Conservation (phyloP, 2,888 invertebrate genomes). For the Trichopria drosophilae region DNA sequence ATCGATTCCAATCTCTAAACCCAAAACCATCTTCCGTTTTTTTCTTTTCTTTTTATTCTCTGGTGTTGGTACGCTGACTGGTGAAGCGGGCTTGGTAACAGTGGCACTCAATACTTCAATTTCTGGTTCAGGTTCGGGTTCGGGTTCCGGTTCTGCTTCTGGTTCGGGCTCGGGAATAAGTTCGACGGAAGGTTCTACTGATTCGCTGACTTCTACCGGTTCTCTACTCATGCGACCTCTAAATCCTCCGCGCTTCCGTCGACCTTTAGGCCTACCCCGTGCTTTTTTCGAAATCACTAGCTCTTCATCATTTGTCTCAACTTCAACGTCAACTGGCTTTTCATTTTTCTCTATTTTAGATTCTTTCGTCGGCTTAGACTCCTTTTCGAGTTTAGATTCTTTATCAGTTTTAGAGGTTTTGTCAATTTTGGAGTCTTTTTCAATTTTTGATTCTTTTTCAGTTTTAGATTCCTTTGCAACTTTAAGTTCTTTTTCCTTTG, state of each 20-base stretch:
- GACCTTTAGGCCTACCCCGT: conserved; percentile 35
- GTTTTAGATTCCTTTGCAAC: no score
- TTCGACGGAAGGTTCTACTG: conserved; percentile 4
- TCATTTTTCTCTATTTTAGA: conserved; percentile 21
- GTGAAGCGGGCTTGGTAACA: no score
- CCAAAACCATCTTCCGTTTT: conserved; percentile 58
- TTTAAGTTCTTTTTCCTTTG: no score
- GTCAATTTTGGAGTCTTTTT: no score
- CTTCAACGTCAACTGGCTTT: conserved; percentile 27
- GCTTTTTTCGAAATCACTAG: conserved; percentile 15
- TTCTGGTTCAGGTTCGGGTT: neutral
- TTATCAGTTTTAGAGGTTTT: neutral
- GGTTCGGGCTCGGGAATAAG: conserved; percentile 5
- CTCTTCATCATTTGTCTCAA: conserved; percentile 23
- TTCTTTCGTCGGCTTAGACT: conserved; percentile 22
- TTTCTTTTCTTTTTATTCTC: conserved; percentile 43
- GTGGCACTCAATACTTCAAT: no score
- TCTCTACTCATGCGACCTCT: conserved; percentile 30
- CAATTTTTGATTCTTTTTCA: no score
- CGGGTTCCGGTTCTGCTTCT: conserved; percentile 18
- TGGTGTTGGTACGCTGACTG: neutral
- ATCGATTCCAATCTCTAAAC: conserved; percentile 60
- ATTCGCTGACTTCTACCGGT: conserved; percentile 21
- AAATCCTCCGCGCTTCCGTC: conserved; percentile 33
- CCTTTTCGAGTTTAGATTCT: neutral